Evolutionary conservation across 2,888 invertebrate species (phyloP).

Genomic region (Electrophaes corylata): DNA sequence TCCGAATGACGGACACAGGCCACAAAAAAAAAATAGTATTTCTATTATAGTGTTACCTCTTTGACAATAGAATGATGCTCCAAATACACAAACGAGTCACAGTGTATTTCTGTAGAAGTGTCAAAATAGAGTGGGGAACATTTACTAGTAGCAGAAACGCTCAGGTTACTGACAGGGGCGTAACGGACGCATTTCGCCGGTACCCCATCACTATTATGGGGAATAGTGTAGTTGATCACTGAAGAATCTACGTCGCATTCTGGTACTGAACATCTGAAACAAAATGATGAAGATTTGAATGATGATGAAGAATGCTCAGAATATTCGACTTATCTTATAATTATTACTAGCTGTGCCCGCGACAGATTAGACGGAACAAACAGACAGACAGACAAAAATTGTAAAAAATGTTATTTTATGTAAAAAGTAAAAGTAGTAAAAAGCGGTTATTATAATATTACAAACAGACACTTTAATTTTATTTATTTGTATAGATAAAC

Average conservation of each 20-base stretch:
- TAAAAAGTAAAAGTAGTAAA: no score
- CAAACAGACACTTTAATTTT: no score
- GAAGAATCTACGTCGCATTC: conserved; percentile 64
- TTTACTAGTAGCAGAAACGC: conserved; percentile 50
- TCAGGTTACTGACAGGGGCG: conserved; percentile 59
- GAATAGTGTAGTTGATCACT: conserved; percentile 67
- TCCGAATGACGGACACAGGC: no score
- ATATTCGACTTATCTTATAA: no score
- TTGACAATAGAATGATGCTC: conserved; percentile 77
- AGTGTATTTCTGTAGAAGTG: conserved; percentile 61
- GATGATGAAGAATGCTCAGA: no score
- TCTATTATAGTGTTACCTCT: conserved; percentile 70
- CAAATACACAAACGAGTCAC: conserved; percentile 69
- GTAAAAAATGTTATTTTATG: no score
- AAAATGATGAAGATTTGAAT: background rate
- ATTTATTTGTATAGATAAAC: no score
- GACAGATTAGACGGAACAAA: no score
- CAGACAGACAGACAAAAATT: no score
- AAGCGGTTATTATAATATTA: no score
- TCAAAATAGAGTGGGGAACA: conserved; percentile 70
- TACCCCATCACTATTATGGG: conserved; percentile 60
- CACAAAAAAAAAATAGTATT: no score
- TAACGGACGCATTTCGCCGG: conserved; percentile 68
- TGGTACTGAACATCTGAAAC: conserved; percentile 70
- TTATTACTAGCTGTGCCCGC: no score